These are phyloP conservation scores for Eupithecia dodoneata DNA, from an alignment of 2,888 invertebrate species.

Conservation along the genomic window DNA sequence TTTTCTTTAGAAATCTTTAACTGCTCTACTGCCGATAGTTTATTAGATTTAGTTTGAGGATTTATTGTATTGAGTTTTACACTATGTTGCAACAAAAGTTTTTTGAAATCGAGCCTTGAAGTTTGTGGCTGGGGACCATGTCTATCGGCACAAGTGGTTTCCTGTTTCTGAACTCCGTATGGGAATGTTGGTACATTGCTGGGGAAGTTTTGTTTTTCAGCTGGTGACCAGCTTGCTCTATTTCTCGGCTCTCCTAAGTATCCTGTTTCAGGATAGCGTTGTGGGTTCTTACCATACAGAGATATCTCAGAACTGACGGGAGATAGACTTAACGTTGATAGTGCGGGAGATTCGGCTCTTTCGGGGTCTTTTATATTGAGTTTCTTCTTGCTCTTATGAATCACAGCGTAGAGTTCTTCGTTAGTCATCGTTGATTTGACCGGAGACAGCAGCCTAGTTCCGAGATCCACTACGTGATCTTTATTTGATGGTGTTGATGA, in stretches of 20 bases:
- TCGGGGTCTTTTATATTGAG: slow-evolving; percentile 86
- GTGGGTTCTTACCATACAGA: slow-evolving; percentile 70
- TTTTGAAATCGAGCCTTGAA: slow-evolving; percentile 93
- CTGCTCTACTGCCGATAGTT: slow-evolving; percentile 91
- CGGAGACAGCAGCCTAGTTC: slow-evolving; percentile 84
- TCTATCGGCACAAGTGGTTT: slow-evolving; percentile 85
- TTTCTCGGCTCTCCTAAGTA: slow-evolving; percentile 83
- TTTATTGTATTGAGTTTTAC: slow-evolving; percentile 84
- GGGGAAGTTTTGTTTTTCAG: slow-evolving; percentile 69
- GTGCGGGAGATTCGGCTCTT: slow-evolving; percentile 76
- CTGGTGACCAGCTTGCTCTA: slow-evolving; percentile 87
- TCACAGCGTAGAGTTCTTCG: slow-evolving; percentile 90
- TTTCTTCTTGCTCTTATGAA: slow-evolving; percentile 90
- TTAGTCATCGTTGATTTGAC: slow-evolving; percentile 91
- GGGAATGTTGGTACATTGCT: slow-evolving; percentile 49
- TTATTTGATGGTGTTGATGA: slow-evolving; percentile 87
- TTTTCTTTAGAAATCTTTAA: slow-evolving; percentile 87
- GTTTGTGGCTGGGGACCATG: slow-evolving; percentile 88
- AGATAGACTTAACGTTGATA: slow-evolving; percentile 77
- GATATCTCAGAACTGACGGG: slow-evolving; percentile 81
- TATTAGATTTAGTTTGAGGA: slow-evolving; percentile 83
- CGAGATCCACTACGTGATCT: slow-evolving; percentile 79
- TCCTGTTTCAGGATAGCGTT: slow-evolving; percentile 85
- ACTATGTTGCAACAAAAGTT: slow-evolving; percentile 90
- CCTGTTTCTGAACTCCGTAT: slow-evolving; percentile 64